A percentile compares a stretch with the other conserved stretches of the same genome.
Conservation (phyloP, 2,888 invertebrate species). For the Eudemis profundana region DNA sequence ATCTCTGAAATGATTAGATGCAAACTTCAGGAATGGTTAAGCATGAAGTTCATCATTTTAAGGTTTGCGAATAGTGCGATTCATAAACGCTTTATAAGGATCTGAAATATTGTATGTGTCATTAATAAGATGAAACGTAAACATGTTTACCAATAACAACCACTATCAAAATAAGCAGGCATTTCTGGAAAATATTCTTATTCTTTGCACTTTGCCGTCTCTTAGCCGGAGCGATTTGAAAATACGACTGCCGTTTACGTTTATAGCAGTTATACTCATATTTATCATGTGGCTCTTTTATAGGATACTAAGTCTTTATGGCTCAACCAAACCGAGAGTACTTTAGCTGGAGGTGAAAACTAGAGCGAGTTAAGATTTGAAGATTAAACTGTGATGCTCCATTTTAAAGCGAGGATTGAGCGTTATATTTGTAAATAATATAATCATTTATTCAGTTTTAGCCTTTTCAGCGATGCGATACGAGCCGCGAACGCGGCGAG, state of each 20-base stretch:
- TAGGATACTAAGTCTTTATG: slow-evolving; percentile 35
- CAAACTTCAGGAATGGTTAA: not conserved
- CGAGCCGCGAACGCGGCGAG: too few relatives aligned
- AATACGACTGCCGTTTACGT: slow-evolving; percentile 37
- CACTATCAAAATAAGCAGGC: slow-evolving; percentile 6
- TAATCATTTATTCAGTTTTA: too few relatives aligned
- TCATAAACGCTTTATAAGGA: not conserved
- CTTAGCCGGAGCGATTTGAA: slow-evolving; percentile 32
- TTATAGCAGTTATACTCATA: slow-evolving; percentile 39
- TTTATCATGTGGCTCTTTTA: slow-evolving; percentile 41
- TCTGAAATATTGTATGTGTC: not conserved
- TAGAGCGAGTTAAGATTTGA: slow-evolving; percentile 46
- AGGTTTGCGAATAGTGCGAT: too few relatives aligned
- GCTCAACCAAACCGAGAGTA: slow-evolving; percentile 49
- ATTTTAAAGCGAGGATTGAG: not conserved
- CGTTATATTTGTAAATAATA: too few relatives aligned
- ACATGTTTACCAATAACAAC: slow-evolving; percentile 13
- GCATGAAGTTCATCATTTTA: not conserved
- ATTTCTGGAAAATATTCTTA: slow-evolving; percentile 9
- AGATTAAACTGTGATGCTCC: not conserved
- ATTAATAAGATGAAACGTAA: not conserved
- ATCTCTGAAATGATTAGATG: not conserved
- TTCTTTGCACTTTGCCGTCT: slow-evolving; percentile 16
- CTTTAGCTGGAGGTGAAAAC: slow-evolving; percentile 47
- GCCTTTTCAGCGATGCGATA: too few relatives aligned